Evolutionary conservation across 2,113 vertebrate species (phyloP), one percentile per base, ranked within the genome.

Genomic region (Salvelinus sp.): DNA sequence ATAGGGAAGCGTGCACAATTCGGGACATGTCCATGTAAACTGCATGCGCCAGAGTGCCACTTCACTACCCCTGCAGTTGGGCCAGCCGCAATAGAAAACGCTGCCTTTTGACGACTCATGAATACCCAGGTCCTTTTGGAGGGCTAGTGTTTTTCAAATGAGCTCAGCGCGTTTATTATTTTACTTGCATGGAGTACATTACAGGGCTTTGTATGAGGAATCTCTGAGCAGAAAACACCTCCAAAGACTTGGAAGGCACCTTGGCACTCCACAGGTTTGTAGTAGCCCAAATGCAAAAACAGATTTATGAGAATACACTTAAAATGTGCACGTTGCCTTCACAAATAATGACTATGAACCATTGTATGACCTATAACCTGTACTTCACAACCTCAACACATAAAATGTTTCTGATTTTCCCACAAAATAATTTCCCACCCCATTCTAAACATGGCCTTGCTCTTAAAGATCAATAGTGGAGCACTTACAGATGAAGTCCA

Each of bases 131-230:
- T 71, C 73, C 74, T 69, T 75, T 78, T 79, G 0, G 1, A 12
- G 14, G 54, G 65, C 70, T 69, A 64, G 67, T 64, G 77, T 70
- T 83, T 69, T 60, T 80, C 77, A 85, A 76, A 81, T 79, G 72
- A 6, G 33, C 58, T 72, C 70, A 66, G n/a, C n/a, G 0, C 13
- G 71, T 54, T 71, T 7, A 9, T 60, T 38, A 50, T 69, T 6
- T 63, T 33, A 58, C 69, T 33, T 47, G 58, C 20, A 64, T 20
- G 47, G 54, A 60, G 50, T 72, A 30, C 50, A 60, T 72, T 60
- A 38, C 62, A 63, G 18, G 2, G 62, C 6, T 63, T 25, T 57
- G 22, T 3, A 10, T 63, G n/a, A 63, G 22, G n/a, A 63, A 44
- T 44, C 38, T 44, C 22, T 23, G 20, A 63, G 18, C 9, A 63